Conservation (phyloP, 2,113 vertebrate genomes). For the Pseudois nayaur region DNA sequence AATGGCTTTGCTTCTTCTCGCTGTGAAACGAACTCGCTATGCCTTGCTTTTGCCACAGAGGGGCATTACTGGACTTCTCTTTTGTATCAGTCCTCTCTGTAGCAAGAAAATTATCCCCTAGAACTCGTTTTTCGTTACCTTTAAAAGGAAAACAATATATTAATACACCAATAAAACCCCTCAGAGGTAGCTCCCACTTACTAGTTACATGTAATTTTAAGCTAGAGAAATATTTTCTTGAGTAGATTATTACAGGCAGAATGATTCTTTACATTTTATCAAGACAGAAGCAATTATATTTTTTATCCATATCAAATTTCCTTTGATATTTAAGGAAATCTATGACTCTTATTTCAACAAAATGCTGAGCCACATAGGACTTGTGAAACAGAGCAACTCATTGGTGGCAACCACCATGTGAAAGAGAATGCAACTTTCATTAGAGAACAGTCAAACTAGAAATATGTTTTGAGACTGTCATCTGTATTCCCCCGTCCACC, state of each 20-base stretch:
- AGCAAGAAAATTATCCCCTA: conserved; percentile 15
- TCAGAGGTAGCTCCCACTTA: conserved; percentile 22
- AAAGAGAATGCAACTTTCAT: not conserved
- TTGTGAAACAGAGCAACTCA: not conserved
- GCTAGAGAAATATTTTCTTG: conserved; percentile 36
- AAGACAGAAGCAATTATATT: conserved; percentile 44
- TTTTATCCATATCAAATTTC: conserved; percentile 42
- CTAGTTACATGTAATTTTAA: conserved; percentile 52
- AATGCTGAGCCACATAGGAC: not conserved
- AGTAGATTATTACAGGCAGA: conserved; percentile 29
- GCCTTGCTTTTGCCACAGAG: conserved; percentile 65
- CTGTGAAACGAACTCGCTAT: conserved; percentile 38
- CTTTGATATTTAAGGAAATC: conserved; percentile 45
- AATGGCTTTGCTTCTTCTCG: not conserved
- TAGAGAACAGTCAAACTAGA: not conserved
- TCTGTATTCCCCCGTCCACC: not conserved
- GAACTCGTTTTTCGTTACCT: conserved; percentile 48
- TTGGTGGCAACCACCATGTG: not conserved
- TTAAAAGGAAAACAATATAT: conserved; percentile 37
- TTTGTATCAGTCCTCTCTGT: not conserved
- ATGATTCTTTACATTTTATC: conserved; percentile 25
- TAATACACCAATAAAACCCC: not conserved
- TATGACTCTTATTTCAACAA: conserved; percentile 28
- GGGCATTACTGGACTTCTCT: conserved; percentile 71
- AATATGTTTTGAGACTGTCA: not conserved